Evolutionary conservation across 2,888 invertebrate species (phyloP), one percentile per base, ranked within the genome.

Genomic region (Orchesella flavescens): DNA sequence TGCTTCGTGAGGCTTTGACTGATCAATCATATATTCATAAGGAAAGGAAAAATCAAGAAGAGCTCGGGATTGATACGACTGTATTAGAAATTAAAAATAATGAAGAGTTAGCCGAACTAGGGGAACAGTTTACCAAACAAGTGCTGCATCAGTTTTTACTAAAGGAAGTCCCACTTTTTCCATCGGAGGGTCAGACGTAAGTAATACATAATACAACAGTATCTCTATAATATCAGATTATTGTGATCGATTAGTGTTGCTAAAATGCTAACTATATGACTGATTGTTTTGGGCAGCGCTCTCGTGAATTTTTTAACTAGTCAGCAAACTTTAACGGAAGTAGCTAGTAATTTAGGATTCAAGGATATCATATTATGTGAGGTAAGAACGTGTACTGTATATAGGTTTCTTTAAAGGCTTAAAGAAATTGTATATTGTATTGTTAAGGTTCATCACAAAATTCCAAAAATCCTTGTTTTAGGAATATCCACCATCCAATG

Each of bases 291-390:
- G 90, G 90, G 74, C 66, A 92, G 93, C 72, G 92, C 93, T 19
- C 90, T 97, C n/a, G 90, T 91, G 59, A 91, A 93, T 17, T 92
- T 94, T 89, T 91, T 97, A 76, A 91, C 93, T 59, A 92, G 93
- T 59, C 93, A 93, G 79, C 91, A 93, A 49, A 92, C 93, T n/a
- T 90, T 98, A 12, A 92, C 95, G 0, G 90, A 94, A 89, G 92
- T 97, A 73, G 94, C 95, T 0, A 90, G 89, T 3, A 92, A 95
- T 89, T 92, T 98, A 82, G 98, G 98, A 57, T 92, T 95, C 34
- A 94, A 93, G 88, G 97, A 98, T 89, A 92, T 98, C 17, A 93
- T 97, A 88, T 91, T 96, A 80, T 93, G 93, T 87, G 91, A 92
- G 72, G 97, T 97, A 92, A 93, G 93, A 91, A 86, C 90, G 66